Percentiles rank a stretch among this genome's conserved stretches.
These are phyloP conservation scores for Troides helena DNA, from an alignment of 2,888 invertebrate genomes.

Conservation along the genomic window DNA sequence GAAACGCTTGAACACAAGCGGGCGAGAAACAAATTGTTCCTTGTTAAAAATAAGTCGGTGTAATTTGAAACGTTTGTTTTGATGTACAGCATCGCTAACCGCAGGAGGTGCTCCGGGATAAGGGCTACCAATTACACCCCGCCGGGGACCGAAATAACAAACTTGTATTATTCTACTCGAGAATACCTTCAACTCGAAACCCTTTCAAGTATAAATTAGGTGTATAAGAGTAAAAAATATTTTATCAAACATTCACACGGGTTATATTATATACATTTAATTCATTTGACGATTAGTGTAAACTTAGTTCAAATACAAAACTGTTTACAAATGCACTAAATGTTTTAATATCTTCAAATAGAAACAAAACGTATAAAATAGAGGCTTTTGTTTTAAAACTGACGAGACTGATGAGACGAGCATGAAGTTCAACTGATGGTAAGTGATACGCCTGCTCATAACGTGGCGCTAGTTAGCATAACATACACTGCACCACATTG, in stretches of 20 bases:
- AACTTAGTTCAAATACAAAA: too few species aligned
- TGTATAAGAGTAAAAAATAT: not conserved
- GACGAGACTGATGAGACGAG: too few species aligned
- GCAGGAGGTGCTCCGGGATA: slow-evolving; percentile 13
- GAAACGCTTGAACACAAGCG: not conserved
- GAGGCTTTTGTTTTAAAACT: too few species aligned
- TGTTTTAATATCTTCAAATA: too few species aligned
- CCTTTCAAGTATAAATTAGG: slow-evolving; percentile 48
- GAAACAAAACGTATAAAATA: too few species aligned
- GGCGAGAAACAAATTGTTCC: slow-evolving; percentile 17
- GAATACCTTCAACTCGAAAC: slow-evolving; percentile 52
- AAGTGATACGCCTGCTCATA: too few species aligned
- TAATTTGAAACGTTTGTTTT: slow-evolving; percentile 53
- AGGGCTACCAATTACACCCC: slow-evolving; percentile 52
- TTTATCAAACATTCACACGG: not conserved
- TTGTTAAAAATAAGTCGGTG: slow-evolving; percentile 51
- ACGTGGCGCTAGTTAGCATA: too few species aligned
- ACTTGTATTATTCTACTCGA: slow-evolving; percentile 56
- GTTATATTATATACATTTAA: not conserved
- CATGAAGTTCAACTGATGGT: too few species aligned
- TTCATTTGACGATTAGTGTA: too few species aligned
- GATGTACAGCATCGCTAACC: slow-evolving; percentile 40
- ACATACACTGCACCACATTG: too few species aligned
- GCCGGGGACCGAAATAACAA: slow-evolving; percentile 52
- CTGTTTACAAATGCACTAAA: too few species aligned